A percentile compares a stretch with the other conserved stretches of the same genome.
Evolutionary conservation across 2,888 invertebrate species (phyloP).

Genomic region (Ophion ellenae): DNA sequence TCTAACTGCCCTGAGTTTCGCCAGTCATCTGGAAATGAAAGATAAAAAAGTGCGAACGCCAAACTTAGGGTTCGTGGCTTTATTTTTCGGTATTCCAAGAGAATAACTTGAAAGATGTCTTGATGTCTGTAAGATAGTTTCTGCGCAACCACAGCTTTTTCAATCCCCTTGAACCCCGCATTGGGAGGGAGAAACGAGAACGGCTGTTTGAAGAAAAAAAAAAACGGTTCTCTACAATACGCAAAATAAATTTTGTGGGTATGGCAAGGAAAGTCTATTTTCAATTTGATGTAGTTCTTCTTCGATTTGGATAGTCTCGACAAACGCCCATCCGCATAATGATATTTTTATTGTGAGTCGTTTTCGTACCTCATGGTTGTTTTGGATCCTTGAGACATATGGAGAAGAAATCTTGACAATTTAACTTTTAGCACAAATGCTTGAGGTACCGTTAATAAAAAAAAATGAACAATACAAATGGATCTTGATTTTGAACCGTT

Average conservation of each 20-base stretch:
- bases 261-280: neutral
- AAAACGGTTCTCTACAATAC: neutral
- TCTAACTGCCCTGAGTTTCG: conserved; percentile 14
- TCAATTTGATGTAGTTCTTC: neutral
- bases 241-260: too few species aligned
- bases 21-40: conserved; percentile 24
- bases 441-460: too few species aligned
- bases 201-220: neutral
- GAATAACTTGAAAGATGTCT: neutral
- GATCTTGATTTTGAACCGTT: too few species aligned
- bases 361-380: too few species aligned
- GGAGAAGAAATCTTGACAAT: too few species aligned
- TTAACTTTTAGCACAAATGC: too few species aligned
- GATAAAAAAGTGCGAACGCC: conserved; percentile 20
- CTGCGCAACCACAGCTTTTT: neutral
- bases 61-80: neutral
- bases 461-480: too few species aligned
- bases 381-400: too few species aligned
- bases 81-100: conserved; percentile 8
- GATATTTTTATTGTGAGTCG: too few species aligned
- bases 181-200: neutral
- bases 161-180: neutral
- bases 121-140: neutral
- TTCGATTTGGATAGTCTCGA: too few species aligned
- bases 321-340: too few species aligned